phyloP scores from a whole-genome alignment of 2,113 vertebrate genomes.

The Myrmecophaga tridactyla region DNA sequence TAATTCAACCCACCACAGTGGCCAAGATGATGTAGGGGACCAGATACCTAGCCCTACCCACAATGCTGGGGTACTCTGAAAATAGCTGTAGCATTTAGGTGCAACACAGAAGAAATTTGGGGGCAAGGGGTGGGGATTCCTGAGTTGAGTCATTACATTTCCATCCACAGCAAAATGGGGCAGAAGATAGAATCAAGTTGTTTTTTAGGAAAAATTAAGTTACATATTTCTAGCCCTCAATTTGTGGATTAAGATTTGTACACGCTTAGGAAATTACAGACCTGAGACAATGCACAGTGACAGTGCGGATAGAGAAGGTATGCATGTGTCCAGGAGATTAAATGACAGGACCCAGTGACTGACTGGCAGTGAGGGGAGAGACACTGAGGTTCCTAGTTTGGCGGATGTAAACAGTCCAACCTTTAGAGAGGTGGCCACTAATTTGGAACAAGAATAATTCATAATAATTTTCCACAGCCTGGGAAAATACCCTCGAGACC shows the following conservation, averaged over 20 bases:
- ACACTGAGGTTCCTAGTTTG: too few species aligned
- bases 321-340: rapidly evolving
- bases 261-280: background rate
- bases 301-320: too few species aligned
- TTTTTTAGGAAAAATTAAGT: background rate
- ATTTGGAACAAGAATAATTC: background rate
- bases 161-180: background rate
- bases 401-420: background rate
- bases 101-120: rapidly evolving
- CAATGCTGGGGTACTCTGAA: background rate
- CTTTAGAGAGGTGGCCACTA: background rate
- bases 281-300: background rate
- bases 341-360: background rate
- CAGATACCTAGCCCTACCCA: background rate
- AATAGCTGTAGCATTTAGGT: background rate
- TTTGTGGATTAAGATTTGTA: background rate
- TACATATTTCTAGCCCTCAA: background rate
- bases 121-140: too few species aligned
- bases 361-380: rapidly evolving
- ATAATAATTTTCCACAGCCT: background rate
- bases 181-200: background rate
- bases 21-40: background rate
- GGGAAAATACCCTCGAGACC: background rate
- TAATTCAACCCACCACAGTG: too few species aligned
- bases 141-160: background rate